phyloP scores from a whole-genome alignment of 2,797 vertebrate species.

The Epinephelus coioides region DNA sequence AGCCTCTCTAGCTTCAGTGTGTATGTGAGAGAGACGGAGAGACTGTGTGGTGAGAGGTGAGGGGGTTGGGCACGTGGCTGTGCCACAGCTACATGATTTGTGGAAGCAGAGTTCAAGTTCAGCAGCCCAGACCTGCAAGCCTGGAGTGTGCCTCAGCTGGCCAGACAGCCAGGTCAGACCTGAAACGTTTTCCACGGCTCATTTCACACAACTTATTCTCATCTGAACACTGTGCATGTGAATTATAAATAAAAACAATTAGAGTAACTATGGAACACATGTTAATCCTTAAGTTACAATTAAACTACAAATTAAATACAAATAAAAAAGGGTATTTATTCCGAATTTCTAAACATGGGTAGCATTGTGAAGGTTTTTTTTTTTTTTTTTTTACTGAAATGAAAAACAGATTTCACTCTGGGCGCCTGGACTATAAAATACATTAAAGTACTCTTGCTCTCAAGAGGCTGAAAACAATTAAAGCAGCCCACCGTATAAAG shows the following conservation, averaged over 20 bases:
- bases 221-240: constrained; percentile 1
- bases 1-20: constrained; percentile 28
- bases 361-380: constrained; percentile 3
- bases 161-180: constrained; percentile 29
- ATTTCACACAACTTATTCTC: constrained; percentile 7
- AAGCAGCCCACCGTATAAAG: constrained; percentile 35
- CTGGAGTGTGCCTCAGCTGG: constrained; percentile 39
- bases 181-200: constrained; percentile 8
- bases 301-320: constrained; percentile 14
- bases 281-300: constrained; percentile 23
- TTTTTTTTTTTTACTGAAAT: constrained; percentile 33
- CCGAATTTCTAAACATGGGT: constrained; percentile 19
- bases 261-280: constrained; percentile 6
- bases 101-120: constrained; percentile 66
- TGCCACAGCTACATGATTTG: constrained; percentile 57
- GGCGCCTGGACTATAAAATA: constrained; percentile 27
- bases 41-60: constrained; percentile 20
- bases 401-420: constrained; percentile 48
- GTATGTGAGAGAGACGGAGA: constrained; percentile 9
- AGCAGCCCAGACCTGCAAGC: constrained; percentile 45
- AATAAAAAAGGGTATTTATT: constrained; percentile 18
- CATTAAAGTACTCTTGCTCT: constrained; percentile 40
- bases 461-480: constrained; percentile 54
- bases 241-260: constrained; percentile 23
- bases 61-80: constrained; percentile 24